Base-by-base conservation (phyloP, 2,888 invertebrate genomes). In the Listrodromus nycthemerus region DNA sequence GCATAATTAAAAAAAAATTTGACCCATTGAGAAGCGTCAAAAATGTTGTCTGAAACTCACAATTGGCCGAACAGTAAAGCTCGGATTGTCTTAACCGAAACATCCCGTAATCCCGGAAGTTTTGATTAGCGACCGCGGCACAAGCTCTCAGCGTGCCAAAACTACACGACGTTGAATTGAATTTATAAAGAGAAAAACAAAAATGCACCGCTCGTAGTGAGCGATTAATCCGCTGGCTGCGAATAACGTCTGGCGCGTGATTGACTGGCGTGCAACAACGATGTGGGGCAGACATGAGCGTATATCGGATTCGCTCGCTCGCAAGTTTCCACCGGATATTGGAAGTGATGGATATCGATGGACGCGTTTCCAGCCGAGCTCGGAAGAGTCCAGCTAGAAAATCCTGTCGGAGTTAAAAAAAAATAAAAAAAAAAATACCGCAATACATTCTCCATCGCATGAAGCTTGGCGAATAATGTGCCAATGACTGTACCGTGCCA, bases 251-350 rank as follows among this genome's bases (percentile, higher is more conserved):
- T 30, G 58, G 27, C 30, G 58, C 30, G 58, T 30, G 58, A 61
- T 30, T 61, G 58, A 61, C 24, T 61, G 30, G 16, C 27, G 30
- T 61, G n/a, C 58, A 6, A 61, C 27, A 2, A 6, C 58, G 27
- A 61, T 61, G 58, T 61, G 6, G 27, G 27, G 30, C 58, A 61
- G 8, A 2, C 24, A 30, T 30, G 13, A n/a, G 24, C 27, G 16
- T 61, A 16, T 24, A 55, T 16, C 30, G 58, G 16, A 30, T 61
- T 61, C 58, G 30, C 6, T 27, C 27, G 58, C 58, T 10, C n/a
- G 27, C 58, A 16, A 61, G 58, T 61, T 27, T 61, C 58, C 5
- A 27, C 30, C 58, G 58, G 58, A 61, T 30, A 61, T 61, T 61
- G 58, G 41, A 61, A 61, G 16, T 27, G 58, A 30, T 61, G 58